These are phyloP conservation scores for Corythornis leucogaster DNA, from an alignment of 2,797 vertebrate species.

Conservation along the genomic window DNA sequence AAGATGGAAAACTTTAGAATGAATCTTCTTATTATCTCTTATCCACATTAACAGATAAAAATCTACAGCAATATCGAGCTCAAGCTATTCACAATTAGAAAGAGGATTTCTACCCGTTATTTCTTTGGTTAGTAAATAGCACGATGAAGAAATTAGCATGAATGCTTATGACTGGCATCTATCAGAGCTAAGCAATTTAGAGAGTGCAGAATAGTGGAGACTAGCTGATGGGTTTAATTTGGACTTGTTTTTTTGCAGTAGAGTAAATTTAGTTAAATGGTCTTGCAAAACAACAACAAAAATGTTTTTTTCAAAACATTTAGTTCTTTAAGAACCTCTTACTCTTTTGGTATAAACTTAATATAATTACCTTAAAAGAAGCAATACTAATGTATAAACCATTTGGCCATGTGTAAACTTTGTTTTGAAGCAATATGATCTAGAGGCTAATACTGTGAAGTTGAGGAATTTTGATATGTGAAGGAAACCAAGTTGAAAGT, in stretches of 20 bases:
- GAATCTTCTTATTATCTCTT: neutral
- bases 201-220: constrained; percentile 8
- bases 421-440: neutral
- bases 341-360: neutral
- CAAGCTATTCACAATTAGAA: neutral
- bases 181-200: constrained; percentile 36
- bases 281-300: constrained; percentile 15
- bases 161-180: constrained; percentile 23
- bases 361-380: neutral
- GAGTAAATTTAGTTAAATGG: constrained; percentile 44
- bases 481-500: neutral
- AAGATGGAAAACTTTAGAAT: constrained; percentile 33
- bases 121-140: constrained; percentile 31
- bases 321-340: neutral
- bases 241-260: constrained; percentile 23
- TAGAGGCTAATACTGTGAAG: neutral
- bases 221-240: constrained; percentile 46
- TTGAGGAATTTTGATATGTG: neutral
- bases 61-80: neutral
- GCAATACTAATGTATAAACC: neutral
- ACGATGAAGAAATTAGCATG: constrained; percentile 29
- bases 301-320: constrained; percentile 18
- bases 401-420: neutral
- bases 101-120: neutral
- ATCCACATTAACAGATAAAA: constrained; percentile 5